Percentiles rank a stretch among this genome's conserved stretches.
Conservation (phyloP, 2,797 vertebrate genomes). For the Crenichthys baileyi region DNA sequence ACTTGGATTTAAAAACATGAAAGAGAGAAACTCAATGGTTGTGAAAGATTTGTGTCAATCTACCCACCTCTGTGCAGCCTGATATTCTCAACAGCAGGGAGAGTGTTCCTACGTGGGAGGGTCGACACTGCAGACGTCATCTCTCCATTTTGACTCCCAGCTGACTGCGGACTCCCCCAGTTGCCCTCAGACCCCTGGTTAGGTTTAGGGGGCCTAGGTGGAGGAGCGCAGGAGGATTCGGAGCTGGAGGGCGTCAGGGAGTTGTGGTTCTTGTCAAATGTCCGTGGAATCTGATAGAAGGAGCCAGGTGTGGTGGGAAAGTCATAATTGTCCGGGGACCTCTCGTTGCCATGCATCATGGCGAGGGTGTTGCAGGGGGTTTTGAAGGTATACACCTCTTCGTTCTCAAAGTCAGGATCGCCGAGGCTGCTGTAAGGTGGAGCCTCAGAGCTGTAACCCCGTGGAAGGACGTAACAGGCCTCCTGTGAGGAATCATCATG, state of each 20-base stretch:
- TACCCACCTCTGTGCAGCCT: conserved; percentile 91
- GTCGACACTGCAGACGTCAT: conserved; percentile 80
- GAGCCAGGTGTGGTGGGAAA: conserved; percentile 87
- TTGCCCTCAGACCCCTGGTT: conserved; percentile 86
- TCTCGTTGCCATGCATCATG: conserved; percentile 82
- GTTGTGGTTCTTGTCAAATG: conserved; percentile 97
- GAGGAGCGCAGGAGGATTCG: conserved; percentile 82
- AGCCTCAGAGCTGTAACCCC: conserved; percentile 85
- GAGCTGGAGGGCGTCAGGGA: conserved; percentile 84
- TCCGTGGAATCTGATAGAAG: conserved; percentile 94
- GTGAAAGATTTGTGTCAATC: conserved; percentile 9
- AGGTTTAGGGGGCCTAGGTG: conserved; percentile 92
- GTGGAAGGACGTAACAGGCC: conserved; percentile 89
- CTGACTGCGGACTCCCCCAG: conserved; percentile 88
- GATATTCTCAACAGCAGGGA: conserved; percentile 94
- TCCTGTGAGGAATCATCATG: conserved; percentile 81
- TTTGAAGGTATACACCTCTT: conserved; percentile 93
- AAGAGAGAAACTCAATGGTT: conserved; percentile 29
- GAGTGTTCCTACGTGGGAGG: conserved; percentile 93
- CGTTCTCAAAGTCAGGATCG: conserved; percentile 85
- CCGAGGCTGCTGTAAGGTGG: conserved; percentile 82
- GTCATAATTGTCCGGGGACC: conserved; percentile 88
- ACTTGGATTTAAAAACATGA: conserved; percentile 47
- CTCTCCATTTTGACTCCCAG: conserved; percentile 83
- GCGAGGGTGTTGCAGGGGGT: conserved; percentile 92